Percentiles rank a stretch among this genome's conserved stretches.
Evolutionary conservation across 2,888 invertebrate genomes (phyloP).

Genomic region (Cacoxenus indagator): DNA sequence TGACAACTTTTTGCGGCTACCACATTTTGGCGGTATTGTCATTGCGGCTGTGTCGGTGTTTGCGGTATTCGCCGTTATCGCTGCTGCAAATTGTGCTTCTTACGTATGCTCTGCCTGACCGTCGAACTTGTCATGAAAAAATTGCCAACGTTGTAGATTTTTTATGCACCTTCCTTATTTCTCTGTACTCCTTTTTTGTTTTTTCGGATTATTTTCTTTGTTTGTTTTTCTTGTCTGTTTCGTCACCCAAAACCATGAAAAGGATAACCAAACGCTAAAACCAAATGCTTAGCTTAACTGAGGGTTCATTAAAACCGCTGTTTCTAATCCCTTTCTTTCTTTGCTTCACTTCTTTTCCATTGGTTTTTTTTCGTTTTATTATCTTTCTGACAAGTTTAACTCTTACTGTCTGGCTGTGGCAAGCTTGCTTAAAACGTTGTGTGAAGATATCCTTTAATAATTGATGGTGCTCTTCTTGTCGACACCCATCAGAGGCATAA

Average conservation of each 20-base stretch:
- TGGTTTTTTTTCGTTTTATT: background rate
- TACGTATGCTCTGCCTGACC: background rate
- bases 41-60: background rate
- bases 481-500: background rate
- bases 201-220: too few relatives aligned
- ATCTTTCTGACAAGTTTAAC: background rate
- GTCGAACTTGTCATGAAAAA: background rate
- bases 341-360: background rate
- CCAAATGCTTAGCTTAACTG: background rate
- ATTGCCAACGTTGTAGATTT: background rate
- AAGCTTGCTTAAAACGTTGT: background rate
- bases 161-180: background rate
- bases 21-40: slow-evolving; percentile 4
- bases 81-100: background rate
- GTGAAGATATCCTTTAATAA: background rate
- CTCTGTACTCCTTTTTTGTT: background rate
- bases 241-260: background rate
- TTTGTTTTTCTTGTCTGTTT: too few relatives aligned
- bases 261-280: background rate
- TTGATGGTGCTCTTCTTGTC: background rate
- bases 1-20: slow-evolving; percentile 8
- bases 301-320: background rate
- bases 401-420: too few relatives aligned
- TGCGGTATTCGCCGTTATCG: background rate
- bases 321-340: background rate